phyloP scores from a whole-genome alignment of 2,797 vertebrate genomes.

The Danionella dracula region DNA sequence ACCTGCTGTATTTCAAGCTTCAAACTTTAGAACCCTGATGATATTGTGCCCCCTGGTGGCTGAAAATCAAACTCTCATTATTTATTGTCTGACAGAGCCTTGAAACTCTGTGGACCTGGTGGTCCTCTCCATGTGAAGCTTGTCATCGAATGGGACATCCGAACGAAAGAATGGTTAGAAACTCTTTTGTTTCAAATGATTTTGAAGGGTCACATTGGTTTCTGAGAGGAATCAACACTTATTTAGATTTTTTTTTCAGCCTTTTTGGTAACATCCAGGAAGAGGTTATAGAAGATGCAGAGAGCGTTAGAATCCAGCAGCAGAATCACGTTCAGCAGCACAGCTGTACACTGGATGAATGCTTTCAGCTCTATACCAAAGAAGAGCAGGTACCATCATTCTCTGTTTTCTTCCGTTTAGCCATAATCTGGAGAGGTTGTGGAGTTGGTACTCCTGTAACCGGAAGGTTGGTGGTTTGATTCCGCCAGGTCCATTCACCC shows the following conservation, averaged over 20 bases:
- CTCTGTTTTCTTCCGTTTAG: background rate
- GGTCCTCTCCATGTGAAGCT: constrained; percentile 82
- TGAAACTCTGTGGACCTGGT: constrained; percentile 73
- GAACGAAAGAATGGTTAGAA: constrained; percentile 81
- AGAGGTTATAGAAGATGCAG: constrained; percentile 81
- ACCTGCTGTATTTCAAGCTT: too few relatives aligned
- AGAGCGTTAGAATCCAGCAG: constrained; percentile 81
- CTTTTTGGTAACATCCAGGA: constrained; percentile 84
- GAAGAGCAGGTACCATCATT: constrained; percentile 81
- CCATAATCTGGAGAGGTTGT: too few relatives aligned
- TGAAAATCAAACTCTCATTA: background rate
- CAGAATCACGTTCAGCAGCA: constrained; percentile 81
- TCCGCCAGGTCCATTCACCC: too few relatives aligned
- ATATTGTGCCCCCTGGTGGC: constrained; percentile 12
- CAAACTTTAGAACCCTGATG: background rate
- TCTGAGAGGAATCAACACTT: background rate
- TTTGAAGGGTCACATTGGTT: background rate
- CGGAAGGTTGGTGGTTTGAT: too few relatives aligned
- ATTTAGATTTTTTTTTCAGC: constrained; percentile 58
- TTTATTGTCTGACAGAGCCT: constrained; percentile 62
- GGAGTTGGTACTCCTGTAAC: too few relatives aligned
- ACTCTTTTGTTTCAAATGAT: background rate
- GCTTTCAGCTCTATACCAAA: constrained; percentile 94
- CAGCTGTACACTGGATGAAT: constrained; percentile 84
- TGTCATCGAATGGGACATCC: constrained; percentile 81